A percentile compares a stretch with the other conserved stretches of the same genome.
phyloP scores from a whole-genome alignment of 2,888 invertebrate species.

The Cataglyphis albicans region DNA sequence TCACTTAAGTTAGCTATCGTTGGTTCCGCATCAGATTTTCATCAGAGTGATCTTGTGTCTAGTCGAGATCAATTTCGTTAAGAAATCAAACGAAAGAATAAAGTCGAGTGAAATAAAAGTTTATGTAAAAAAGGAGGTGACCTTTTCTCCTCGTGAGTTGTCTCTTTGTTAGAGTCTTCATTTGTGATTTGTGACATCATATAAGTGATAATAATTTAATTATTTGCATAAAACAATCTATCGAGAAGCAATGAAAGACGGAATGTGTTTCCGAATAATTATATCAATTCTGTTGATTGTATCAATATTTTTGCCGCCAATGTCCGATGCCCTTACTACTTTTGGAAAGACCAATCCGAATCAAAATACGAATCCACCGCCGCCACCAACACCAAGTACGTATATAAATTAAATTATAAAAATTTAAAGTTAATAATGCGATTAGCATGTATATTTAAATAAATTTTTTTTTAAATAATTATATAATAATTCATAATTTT shows the following conservation, averaged over 20 bases:
- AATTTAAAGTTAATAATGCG: background rate
- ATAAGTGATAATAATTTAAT: conserved; percentile 46
- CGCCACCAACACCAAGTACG: conserved; percentile 88
- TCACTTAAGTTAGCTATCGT: background rate
- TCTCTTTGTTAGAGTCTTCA: background rate
- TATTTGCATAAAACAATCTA: conserved; percentile 28
- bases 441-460: background rate
- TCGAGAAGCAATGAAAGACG: conserved; percentile 67
- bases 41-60: conserved; percentile 8
- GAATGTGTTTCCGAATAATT: conserved; percentile 65
- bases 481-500: conserved; percentile 2
- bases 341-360: conserved; percentile 90
- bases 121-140: conserved; percentile 32
- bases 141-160: background rate
- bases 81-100: background rate
- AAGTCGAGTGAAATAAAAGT: background rate
- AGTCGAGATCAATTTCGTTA: conserved; percentile 3
- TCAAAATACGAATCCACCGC: conserved; percentile 85
- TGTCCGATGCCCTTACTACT: conserved; percentile 89
- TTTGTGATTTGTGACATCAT: conserved; percentile 54
- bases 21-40: background rate
- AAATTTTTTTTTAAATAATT: background rate
- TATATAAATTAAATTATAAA: conserved; percentile 39
- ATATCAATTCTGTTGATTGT: conserved; percentile 68
- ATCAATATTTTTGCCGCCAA: conserved; percentile 84